Conservation (phyloP, 2,797 vertebrate species). For the Siniperca scherzeri region DNA sequence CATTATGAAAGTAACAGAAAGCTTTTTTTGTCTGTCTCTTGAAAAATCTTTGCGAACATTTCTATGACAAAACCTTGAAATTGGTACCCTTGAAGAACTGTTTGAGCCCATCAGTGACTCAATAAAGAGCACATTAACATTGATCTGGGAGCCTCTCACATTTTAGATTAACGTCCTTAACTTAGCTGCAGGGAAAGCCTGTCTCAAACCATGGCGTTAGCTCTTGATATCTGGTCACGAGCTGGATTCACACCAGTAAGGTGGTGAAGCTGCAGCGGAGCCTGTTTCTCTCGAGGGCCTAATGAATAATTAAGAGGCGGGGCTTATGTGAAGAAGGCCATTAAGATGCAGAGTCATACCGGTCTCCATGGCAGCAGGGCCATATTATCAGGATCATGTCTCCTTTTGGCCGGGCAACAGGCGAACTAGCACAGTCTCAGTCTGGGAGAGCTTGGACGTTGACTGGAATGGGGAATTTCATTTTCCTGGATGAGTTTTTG, state of each 20-base stretch:
- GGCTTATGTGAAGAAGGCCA: slow-evolving; percentile 71
- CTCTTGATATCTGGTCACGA: slow-evolving; percentile 33
- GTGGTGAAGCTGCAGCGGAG: slow-evolving; percentile 38
- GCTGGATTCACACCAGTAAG: slow-evolving; percentile 55
- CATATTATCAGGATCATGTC: slow-evolving; percentile 66
- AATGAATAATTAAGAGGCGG: slow-evolving; percentile 82
- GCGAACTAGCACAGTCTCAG: neutral
- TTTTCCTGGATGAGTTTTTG: neutral
- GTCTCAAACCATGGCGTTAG: neutral
- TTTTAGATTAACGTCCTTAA: slow-evolving; percentile 27
- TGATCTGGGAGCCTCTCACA: slow-evolving; percentile 22
- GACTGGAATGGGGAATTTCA: slow-evolving; percentile 5
- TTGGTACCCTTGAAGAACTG: neutral
- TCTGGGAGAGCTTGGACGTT: slow-evolving; percentile 10
- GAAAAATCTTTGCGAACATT: neutral
- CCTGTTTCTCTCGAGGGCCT: slow-evolving; percentile 59
- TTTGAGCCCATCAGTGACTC: slow-evolving; percentile 33
- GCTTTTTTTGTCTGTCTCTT: neutral
- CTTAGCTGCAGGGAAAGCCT: neutral
- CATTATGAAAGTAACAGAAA: neutral
- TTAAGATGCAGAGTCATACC: slow-evolving; percentile 82
- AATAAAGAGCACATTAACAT: slow-evolving; percentile 35
- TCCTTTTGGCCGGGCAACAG: slow-evolving; percentile 46
- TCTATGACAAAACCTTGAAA: neutral
- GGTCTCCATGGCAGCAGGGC: slow-evolving; percentile 77